These are phyloP conservation scores for Siniperca undulata DNA, from an alignment of 2,797 vertebrate genomes.

Conservation along the genomic window DNA sequence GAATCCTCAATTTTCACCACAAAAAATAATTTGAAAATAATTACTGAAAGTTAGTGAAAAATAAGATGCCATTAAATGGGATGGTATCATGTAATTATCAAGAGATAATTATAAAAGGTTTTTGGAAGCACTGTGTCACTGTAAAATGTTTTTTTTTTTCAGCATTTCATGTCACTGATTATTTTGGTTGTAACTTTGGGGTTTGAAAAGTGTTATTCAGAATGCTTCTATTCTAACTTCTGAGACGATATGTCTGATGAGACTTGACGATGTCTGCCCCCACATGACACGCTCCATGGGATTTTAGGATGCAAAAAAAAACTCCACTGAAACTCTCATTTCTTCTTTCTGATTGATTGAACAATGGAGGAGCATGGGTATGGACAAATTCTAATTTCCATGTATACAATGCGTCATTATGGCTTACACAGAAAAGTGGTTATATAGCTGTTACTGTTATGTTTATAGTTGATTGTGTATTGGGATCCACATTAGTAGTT, in stretches of 20 bases:
- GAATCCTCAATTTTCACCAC: not conserved
- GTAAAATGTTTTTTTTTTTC: not conserved
- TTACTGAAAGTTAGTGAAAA: too few species aligned
- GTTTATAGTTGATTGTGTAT: not conserved
- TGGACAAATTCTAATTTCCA: not conserved
- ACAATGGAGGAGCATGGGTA: not conserved
- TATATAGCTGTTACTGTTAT: not conserved
- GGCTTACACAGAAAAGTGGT: not conserved
- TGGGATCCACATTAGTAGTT: not conserved
- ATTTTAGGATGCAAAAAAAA: not conserved
- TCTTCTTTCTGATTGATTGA: constrained; percentile 6
- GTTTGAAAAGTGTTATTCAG: not conserved
- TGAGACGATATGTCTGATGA: not conserved
- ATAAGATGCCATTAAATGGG: not conserved
- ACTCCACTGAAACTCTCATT: not conserved
- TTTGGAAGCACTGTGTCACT: not conserved
- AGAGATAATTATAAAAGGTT: not conserved
- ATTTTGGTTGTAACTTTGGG: not conserved
- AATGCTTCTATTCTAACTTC: not conserved
- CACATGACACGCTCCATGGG: not conserved
- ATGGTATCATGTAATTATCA: not conserved
- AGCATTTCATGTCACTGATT: not conserved
- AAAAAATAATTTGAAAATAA: not conserved
- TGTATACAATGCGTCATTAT: not conserved
- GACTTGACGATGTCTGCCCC: not conserved